A percentile compares a stretch with the other conserved stretches of the same genome.
These are phyloP conservation scores for Salpingus planirostris DNA, from an alignment of 2,888 invertebrate species.

Conservation along the genomic window DNA sequence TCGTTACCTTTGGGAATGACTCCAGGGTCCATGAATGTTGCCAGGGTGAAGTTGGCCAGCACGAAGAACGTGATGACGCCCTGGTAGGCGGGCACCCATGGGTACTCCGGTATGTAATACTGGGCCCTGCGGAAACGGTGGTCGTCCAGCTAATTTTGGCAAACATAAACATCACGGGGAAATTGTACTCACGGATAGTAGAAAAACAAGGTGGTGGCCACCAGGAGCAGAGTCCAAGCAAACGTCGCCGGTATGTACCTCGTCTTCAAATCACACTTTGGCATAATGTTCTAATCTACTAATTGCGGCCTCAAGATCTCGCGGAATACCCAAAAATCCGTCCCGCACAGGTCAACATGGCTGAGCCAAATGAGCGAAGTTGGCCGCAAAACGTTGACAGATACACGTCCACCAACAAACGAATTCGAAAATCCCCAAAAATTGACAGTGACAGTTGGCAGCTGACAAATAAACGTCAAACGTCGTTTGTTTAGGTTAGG, in stretches of 20 bases:
- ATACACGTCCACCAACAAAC: too few species aligned
- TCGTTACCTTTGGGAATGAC: conserved; percentile 89
- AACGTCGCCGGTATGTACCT: conserved; percentile 97
- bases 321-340: conserved; percentile 29
- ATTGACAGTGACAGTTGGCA: too few species aligned
- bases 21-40: conserved; percentile 99
- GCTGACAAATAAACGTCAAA: too few species aligned
- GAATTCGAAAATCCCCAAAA: too few species aligned
- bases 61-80: conserved; percentile 95
- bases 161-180: conserved; percentile 24
- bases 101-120: conserved; percentile 71
- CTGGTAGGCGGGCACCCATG: conserved; percentile 90
- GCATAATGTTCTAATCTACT: conserved; percentile 56
- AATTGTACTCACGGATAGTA: conserved; percentile 92
- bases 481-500: too few species aligned
- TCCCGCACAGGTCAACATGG: conserved; percentile 41
- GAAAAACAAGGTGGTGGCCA: conserved; percentile 91
- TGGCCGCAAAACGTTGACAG: too few species aligned
- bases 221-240: conserved; percentile 93
- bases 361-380: conserved; percentile 28
- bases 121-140: conserved; percentile 60
- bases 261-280: conserved; percentile 94
- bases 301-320: conserved; percentile 31
- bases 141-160: conserved; percentile 23
- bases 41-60: conserved; percentile 95